A percentile compares a stretch with the other conserved stretches of the same genome.
Conservation (phyloP, 1,140 invertebrate genomes). For the Euwallacea fornicatus region DNA sequence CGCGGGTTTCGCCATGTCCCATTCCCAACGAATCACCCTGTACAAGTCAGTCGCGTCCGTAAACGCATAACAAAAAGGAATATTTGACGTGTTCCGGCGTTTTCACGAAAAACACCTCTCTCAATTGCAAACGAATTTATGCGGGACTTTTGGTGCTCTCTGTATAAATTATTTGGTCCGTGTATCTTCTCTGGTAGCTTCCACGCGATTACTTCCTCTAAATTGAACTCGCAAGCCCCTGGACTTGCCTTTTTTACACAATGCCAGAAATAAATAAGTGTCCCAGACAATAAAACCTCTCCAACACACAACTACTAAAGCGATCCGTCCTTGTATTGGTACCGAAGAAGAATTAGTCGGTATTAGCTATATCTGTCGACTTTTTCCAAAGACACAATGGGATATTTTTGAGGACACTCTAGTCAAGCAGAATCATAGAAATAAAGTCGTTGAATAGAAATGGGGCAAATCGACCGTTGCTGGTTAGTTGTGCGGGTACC, state of each 20-base stretch:
- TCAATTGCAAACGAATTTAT: no score
- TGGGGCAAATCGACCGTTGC: background rate
- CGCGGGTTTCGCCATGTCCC: no score
- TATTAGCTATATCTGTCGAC: slow-evolving; percentile 7
- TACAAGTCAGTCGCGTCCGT: no score
- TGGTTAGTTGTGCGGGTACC: slow-evolving; percentile 5
- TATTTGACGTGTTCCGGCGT: no score
- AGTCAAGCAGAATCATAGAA: slow-evolving; percentile 11
- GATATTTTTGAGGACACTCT: slow-evolving; percentile 9
- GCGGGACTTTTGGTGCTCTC: no score
- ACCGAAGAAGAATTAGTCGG: slow-evolving; percentile 1
- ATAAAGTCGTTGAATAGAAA: slow-evolving; percentile 5
- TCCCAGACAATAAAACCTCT: slow-evolving; percentile 2
- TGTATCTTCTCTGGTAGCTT: background rate
- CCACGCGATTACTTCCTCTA: slow-evolving; percentile 11
- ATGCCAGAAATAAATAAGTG: slow-evolving; percentile 10
- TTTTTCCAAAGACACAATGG: slow-evolving; percentile 7
- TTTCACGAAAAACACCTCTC: no score
- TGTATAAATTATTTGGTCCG: no score
- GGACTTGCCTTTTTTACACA: slow-evolving; percentile 9
- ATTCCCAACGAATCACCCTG: no score
- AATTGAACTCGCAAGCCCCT: slow-evolving; percentile 10
- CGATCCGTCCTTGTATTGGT: slow-evolving; percentile 5
- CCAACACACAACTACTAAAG: background rate
- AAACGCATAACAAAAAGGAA: no score